A percentile compares a stretch with the other conserved stretches of the same genome.
Evolutionary conservation across 2,888 invertebrate genomes (phyloP).

Genomic region (Polietes domitor): DNA sequence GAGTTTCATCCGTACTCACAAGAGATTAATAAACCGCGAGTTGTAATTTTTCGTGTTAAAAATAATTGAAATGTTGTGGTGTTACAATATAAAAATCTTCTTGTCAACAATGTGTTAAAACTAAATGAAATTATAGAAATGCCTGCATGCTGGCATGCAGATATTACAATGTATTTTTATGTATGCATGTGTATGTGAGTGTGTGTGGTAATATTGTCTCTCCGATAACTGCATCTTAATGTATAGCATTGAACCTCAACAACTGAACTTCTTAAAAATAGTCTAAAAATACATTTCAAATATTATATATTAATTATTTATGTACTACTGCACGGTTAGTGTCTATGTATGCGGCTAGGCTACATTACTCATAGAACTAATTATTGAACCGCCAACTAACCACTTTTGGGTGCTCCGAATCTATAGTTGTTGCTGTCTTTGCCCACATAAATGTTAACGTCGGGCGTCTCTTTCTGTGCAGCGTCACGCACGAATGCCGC

Average conservation of each 20-base stretch:
- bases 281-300: slow-evolving; percentile 40
- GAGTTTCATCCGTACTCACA: too few species aligned
- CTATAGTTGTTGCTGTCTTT: slow-evolving; percentile 64
- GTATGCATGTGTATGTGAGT: not conserved
- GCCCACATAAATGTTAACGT: slow-evolving; percentile 64
- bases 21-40: too few species aligned
- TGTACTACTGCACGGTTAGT: slow-evolving; percentile 2
- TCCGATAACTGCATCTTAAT: slow-evolving; percentile 16
- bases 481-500: slow-evolving; percentile 56
- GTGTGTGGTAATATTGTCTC: slow-evolving; percentile 16
- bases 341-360: not conserved
- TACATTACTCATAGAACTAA: not conserved
- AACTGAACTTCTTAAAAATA: slow-evolving; percentile 24
- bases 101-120: too few species aligned
- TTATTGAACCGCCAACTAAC: slow-evolving; percentile 40
- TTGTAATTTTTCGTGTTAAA: too few species aligned
- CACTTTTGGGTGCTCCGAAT: slow-evolving; percentile 60
- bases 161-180: not conserved
- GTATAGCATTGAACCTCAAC: slow-evolving; percentile 15
- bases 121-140: not conserved
- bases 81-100: too few species aligned
- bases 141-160: not conserved
- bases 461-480: slow-evolving; percentile 58
- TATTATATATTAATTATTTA: slow-evolving; percentile 45
- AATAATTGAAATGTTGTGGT: too few species aligned